These are phyloP conservation scores for Alfaro cultratus DNA, from an alignment of 2,797 vertebrate genomes.

Conservation along the genomic window DNA sequence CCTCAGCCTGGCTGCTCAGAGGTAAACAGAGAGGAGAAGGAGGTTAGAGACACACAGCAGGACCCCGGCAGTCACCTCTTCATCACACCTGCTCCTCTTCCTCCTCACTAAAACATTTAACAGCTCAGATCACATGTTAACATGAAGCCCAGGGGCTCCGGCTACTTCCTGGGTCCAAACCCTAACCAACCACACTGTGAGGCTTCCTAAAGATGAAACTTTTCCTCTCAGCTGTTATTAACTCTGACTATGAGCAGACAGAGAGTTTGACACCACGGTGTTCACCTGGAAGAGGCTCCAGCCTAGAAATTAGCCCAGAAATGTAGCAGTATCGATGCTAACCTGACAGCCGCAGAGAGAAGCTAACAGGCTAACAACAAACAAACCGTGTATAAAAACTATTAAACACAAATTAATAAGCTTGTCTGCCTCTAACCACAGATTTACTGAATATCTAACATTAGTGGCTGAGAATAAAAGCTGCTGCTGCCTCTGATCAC, in stretches of 20 bases:
- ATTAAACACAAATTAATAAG: background rate
- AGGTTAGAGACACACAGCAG: conserved; percentile 25
- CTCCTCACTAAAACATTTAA: background rate
- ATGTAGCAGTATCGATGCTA: conserved; percentile 23
- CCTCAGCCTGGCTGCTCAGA: conserved; percentile 95
- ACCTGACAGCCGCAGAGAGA: conserved; percentile 45
- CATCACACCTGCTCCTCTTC: background rate
- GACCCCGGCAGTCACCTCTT: conserved; percentile 1
- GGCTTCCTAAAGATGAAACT: background rate
- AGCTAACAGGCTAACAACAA: conserved; percentile 50
- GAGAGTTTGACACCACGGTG: accelerated
- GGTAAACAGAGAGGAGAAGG: conserved; percentile 54
- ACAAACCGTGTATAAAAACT: conserved; percentile 12
- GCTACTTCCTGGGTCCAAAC: conserved; percentile 25
- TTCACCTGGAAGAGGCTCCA: accelerated
- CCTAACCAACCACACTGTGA: background rate
- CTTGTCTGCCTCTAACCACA: accelerated
- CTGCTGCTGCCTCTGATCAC: conserved; percentile 41
- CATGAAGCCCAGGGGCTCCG: background rate
- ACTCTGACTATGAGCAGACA: accelerated
- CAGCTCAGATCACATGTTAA: conserved; percentile 5
- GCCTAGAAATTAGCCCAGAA: background rate
- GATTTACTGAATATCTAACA: accelerated
- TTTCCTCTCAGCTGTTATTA: background rate
- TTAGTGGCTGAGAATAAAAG: accelerated